These are phyloP conservation scores for Nyctereutes procyonoides DNA, from an alignment of 2,113 vertebrate species.

Conservation along the genomic window DNA sequence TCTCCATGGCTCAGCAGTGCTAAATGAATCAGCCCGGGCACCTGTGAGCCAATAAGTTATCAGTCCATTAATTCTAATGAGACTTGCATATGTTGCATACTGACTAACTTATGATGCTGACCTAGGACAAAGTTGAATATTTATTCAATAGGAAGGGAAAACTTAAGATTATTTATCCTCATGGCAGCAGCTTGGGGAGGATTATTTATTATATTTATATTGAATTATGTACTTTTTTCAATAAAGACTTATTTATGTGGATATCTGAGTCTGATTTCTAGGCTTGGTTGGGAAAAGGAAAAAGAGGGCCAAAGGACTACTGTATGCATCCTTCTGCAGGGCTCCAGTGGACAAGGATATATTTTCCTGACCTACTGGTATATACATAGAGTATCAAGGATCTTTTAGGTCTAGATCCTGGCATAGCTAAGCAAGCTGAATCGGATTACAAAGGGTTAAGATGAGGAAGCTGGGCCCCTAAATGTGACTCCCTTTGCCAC, in stretches of 20 bases:
- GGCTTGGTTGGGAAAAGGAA: slow-evolving; percentile 27
- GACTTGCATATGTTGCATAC: background rate
- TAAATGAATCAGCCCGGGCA: background rate
- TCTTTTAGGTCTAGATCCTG: background rate
- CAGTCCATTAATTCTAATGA: background rate
- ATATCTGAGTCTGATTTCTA: slow-evolving; percentile 53
- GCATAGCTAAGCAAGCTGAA: slow-evolving; percentile 21
- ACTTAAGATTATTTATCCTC: slow-evolving; percentile 75
- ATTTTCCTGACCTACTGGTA: background rate
- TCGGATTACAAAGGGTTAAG: background rate
- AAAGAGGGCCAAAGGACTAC: background rate
- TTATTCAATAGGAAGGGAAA: slow-evolving; percentile 72
- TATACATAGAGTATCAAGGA: background rate
- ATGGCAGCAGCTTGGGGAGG: background rate
- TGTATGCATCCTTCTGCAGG: background rate
- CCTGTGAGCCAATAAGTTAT: background rate
- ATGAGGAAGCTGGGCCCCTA: background rate
- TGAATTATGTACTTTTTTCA: slow-evolving; percentile 70
- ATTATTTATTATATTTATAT: slow-evolving; percentile 84
- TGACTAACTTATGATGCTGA: background rate
- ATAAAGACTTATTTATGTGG: slow-evolving; percentile 79
- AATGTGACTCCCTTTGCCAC: background rate
- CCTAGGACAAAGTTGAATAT: slow-evolving; percentile 59
- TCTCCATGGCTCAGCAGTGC: background rate
- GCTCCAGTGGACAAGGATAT: background rate